These are phyloP conservation scores for Musca vetustissima DNA, from an alignment of 1,140 invertebrate genomes.

Conservation along the genomic window DNA sequence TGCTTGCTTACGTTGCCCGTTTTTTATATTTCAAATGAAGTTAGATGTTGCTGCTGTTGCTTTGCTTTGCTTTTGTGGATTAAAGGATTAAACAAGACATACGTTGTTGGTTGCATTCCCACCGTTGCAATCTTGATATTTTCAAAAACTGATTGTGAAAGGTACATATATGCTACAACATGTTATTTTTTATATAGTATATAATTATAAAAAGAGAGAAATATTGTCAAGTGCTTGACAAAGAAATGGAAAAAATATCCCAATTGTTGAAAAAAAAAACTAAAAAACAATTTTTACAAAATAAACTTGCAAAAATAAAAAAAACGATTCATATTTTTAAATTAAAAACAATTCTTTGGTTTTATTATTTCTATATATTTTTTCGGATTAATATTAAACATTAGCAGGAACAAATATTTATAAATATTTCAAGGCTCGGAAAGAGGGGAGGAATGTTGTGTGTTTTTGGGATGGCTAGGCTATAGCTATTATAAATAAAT, in stretches of 20 bases:
- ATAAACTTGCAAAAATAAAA: neutral
- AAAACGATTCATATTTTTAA: neutral
- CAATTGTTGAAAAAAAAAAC: too few species aligned
- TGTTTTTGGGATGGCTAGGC: too few species aligned
- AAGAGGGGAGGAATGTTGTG: too few species aligned
- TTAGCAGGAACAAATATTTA: too few species aligned
- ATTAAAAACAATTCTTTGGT: neutral
- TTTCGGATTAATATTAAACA: neutral
- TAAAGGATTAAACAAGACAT: neutral
- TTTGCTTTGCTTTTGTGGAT: neutral
- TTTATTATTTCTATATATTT: neutral
- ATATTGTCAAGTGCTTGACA: neutral
- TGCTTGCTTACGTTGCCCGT: neutral
- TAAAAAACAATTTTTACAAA: too few species aligned
- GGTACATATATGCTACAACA: constrained; percentile 19
- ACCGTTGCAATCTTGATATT: neutral
- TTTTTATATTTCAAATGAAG: too few species aligned
- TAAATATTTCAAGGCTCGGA: too few species aligned
- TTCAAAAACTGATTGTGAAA: constrained; percentile 1
- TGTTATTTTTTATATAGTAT: too few species aligned
- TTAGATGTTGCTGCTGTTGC: neutral
- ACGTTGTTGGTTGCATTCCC: too few species aligned
- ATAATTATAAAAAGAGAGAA: too few species aligned
- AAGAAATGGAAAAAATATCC: neutral
- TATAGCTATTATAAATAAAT: too few species aligned